phyloP scores from a whole-genome alignment of 2,113 vertebrate genomes.

The Meles meles region DNA sequence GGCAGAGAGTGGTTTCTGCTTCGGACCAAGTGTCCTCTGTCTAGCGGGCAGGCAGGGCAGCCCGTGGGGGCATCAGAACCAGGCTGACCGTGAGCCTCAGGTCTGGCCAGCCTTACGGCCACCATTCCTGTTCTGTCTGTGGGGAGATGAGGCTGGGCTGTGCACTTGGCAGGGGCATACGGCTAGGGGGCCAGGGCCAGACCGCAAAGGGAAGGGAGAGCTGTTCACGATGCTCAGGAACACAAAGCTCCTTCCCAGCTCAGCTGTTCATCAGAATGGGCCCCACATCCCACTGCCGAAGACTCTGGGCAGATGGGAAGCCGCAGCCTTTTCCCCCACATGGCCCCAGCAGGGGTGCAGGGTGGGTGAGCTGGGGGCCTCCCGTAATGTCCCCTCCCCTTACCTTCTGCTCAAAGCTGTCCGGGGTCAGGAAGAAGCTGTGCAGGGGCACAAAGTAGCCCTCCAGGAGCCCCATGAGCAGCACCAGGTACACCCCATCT shows the following conservation, averaged over 20 bases:
- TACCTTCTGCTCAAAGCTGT: conserved; percentile 99
- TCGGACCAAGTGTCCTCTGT: background rate
- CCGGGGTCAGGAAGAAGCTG: conserved; percentile 98
- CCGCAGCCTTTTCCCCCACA: background rate
- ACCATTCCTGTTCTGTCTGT: background rate
- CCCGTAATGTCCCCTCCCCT: background rate
- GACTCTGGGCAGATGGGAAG: background rate
- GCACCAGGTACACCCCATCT: conserved; percentile 97
- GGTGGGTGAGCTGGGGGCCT: background rate
- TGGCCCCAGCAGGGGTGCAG: accelerated
- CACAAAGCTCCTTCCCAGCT: background rate
- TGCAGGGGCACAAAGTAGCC: conserved; percentile 97
- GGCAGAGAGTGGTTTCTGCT: background rate
- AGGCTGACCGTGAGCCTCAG: background rate
- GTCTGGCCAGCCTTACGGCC: no score
- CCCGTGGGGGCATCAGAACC: background rate
- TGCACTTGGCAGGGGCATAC: background rate
- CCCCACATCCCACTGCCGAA: background rate
- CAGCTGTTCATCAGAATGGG: background rate
- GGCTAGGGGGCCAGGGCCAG: background rate
- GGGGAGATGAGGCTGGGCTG: background rate
- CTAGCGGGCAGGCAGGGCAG: accelerated
- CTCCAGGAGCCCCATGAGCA: conserved; percentile 97
- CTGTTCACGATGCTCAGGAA: no score
- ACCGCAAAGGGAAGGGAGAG: background rate